Evolutionary conservation across 2,888 invertebrate genomes (phyloP).

Genomic region (Chrysolina haemoptera): DNA sequence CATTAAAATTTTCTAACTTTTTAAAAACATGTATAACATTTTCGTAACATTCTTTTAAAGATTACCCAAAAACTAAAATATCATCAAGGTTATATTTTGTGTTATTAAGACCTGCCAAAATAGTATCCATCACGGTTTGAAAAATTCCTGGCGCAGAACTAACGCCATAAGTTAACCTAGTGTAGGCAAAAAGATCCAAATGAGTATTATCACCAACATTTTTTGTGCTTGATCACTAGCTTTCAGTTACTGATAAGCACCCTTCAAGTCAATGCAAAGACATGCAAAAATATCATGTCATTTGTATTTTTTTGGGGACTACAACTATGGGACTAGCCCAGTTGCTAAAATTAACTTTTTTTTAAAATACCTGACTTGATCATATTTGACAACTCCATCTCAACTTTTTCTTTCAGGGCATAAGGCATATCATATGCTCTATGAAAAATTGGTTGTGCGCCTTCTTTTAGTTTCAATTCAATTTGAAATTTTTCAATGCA

Average conservation of each 20-base stretch:
- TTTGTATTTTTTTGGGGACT: constrained; percentile 56
- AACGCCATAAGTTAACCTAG: neutral
- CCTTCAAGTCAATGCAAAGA: constrained; percentile 53
- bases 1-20: too few relatives aligned
- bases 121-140: constrained; percentile 20
- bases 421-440: constrained; percentile 50
- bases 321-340: constrained; percentile 60
- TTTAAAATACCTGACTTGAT: constrained; percentile 47
- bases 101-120: neutral
- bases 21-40: too few relatives aligned
- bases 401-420: constrained; percentile 48
- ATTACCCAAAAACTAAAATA: too few relatives aligned
- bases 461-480: constrained; percentile 26
- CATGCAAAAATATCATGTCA: too few relatives aligned
- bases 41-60: too few relatives aligned
- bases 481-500: constrained; percentile 25
- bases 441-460: constrained; percentile 28
- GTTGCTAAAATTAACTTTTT: constrained; percentile 51
- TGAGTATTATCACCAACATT: neutral
- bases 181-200: neutral
- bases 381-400: constrained; percentile 48
- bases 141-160: constrained; percentile 26
- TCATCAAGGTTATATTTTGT: too few relatives aligned
- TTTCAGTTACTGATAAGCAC: neutral
- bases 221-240: neutral